Evolutionary conservation across 2,888 invertebrate species (phyloP).

Genomic region (Apodemia hepburni): DNA sequence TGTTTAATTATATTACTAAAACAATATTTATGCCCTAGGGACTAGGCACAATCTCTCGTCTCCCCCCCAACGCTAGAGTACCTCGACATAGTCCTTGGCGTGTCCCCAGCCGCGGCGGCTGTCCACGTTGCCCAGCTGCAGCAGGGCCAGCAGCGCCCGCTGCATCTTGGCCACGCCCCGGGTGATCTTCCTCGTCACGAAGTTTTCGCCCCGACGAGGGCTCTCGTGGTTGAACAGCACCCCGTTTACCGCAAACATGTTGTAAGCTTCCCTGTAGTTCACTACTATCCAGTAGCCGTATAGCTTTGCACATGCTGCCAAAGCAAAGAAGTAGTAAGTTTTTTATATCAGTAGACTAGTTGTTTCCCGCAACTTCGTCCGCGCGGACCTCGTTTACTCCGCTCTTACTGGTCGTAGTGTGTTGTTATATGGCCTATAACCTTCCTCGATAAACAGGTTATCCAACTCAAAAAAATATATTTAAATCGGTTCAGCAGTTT

Average conservation of each 20-base stretch:
- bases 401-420: too few relatives aligned
- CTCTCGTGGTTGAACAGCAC: constrained; percentile 98
- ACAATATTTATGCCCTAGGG: too few relatives aligned
- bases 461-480: too few relatives aligned
- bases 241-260: constrained; percentile 97
- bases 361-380: too few relatives aligned
- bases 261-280: constrained; percentile 97
- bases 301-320: constrained; percentile 94
- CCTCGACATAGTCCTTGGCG: constrained; percentile 97
- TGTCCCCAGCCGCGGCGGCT: constrained; percentile 99
- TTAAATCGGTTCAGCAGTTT: too few relatives aligned
- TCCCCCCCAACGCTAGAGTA: constrained; percentile 41
- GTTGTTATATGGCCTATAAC: too few relatives aligned
- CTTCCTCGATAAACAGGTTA: too few relatives aligned
- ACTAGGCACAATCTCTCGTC: too few relatives aligned
- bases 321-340: too few relatives aligned
- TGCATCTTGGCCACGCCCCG: constrained; percentile 98
- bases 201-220: constrained; percentile 97
- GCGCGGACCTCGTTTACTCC: too few relatives aligned
- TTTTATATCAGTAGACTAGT: too few relatives aligned
- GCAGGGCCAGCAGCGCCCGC: constrained; percentile 89
- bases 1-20: too few relatives aligned
- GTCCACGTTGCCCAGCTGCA: constrained; percentile 97
- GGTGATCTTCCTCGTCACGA: constrained; percentile 99
- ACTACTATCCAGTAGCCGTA: constrained; percentile 98